phyloP scores from a whole-genome alignment of 1,140 invertebrate genomes.

The Stegodyphus mimosarum region DNA sequence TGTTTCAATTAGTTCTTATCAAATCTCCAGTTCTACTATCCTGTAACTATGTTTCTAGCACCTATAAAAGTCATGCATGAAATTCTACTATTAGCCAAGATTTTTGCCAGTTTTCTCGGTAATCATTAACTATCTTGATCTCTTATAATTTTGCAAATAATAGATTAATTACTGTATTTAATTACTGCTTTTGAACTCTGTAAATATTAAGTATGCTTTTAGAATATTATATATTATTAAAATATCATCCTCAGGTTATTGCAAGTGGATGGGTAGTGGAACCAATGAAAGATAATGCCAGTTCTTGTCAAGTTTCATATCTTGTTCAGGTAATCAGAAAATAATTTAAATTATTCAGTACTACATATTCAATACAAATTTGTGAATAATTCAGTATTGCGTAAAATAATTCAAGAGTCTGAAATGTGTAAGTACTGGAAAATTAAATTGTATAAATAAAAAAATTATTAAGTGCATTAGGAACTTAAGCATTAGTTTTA shows the following conservation, averaged over 20 bases:
- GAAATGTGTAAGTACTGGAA: too few species aligned
- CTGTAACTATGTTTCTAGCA: neutral
- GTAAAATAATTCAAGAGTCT: too few species aligned
- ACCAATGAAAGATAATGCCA: slow-evolving; percentile 1
- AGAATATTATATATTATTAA: neutral
- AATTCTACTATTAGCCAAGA: neutral
- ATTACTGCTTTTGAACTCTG: neutral
- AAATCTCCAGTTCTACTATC: too few species aligned
- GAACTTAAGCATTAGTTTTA: neutral
- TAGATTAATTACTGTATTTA: neutral
- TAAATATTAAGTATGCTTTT: neutral
- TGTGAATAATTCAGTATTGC: neutral
- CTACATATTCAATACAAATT: neutral
- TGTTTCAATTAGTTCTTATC: too few species aligned
- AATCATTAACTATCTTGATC: neutral
- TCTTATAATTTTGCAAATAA: neutral
- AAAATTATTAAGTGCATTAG: neutral
- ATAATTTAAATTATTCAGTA: neutral
- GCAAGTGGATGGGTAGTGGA: slow-evolving; percentile 58
- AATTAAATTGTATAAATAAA: too few species aligned
- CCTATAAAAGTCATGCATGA: neutral
- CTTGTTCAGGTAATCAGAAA: slow-evolving; percentile 38
- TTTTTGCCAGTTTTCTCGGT: neutral
- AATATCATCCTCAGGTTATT: slow-evolving; percentile 18
- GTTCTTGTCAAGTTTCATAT: slow-evolving; percentile 40